Evolutionary conservation across 2,113 vertebrate species (phyloP).

Genomic region (Pedetes capensis): DNA sequence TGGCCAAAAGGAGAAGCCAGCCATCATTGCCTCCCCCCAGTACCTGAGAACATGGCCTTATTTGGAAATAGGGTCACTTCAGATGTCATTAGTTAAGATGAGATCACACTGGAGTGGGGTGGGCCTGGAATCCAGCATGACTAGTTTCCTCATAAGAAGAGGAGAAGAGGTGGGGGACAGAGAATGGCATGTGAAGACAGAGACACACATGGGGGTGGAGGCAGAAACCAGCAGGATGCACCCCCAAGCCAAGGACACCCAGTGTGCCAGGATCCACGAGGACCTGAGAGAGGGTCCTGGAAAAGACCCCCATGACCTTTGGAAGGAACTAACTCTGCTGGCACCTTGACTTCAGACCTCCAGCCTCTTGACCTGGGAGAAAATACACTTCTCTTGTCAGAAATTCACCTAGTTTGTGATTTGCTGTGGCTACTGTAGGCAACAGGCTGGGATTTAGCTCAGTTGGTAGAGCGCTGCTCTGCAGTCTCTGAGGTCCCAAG

Average conservation of each 20-base stretch:
- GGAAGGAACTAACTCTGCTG: not conserved
- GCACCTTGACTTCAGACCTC: not conserved
- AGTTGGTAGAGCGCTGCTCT: no score
- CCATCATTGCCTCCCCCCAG: no score
- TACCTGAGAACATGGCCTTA: not conserved
- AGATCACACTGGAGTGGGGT: not conserved
- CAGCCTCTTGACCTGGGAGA: no score
- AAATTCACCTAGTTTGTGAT: no score
- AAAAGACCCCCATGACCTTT: not conserved
- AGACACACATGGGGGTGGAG: accelerated
- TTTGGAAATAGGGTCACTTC: no score
- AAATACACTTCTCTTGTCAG: not conserved
- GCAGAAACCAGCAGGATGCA: accelerated
- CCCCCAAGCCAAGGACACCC: accelerated
- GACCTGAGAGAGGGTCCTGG: accelerated
- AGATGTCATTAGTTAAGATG: not conserved
- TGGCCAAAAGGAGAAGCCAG: no score
- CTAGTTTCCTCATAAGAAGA: not conserved
- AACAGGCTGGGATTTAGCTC: no score
- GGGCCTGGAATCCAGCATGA: not conserved
- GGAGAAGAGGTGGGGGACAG: not conserved
- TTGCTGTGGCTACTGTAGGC: not conserved
- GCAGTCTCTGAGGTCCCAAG: no score
- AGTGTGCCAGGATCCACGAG: not conserved
- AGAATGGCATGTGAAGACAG: accelerated